Percentiles rank a stretch among this genome's conserved stretches.
phyloP scores from a whole-genome alignment of 2,888 invertebrate species.

The Coremacera marginata region DNA sequence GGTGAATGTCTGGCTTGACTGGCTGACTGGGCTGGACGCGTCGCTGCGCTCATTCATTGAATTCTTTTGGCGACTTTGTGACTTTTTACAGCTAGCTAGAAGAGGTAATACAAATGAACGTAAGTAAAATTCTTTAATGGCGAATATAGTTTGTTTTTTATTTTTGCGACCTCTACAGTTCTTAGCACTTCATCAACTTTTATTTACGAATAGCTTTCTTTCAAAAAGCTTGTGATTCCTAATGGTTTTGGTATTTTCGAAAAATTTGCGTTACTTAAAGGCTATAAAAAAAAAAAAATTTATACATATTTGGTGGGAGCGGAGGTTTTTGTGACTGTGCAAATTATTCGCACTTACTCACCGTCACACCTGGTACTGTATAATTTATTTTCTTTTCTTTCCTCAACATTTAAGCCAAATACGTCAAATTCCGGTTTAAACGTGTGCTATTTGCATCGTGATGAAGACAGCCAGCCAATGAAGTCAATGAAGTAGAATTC shows the following conservation, averaged over 20 bases:
- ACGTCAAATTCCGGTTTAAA: constrained; percentile 13
- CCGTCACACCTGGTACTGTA: not conserved
- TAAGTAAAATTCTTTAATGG: too few species aligned
- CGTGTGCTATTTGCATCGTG: not conserved
- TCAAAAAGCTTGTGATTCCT: too few species aligned
- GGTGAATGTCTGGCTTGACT: not conserved
- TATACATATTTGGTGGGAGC: too few species aligned
- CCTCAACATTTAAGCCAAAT: not conserved
- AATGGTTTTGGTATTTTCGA: too few species aligned
- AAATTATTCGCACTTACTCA: not conserved
- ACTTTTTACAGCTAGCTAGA: not conserved
- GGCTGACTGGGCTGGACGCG: not conserved
- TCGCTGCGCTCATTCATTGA: constrained; percentile 7
- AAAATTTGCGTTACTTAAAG: too few species aligned
- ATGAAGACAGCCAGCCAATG: not conserved
- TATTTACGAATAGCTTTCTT: too few species aligned
- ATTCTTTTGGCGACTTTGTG: constrained; percentile 8
- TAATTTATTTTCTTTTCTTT: not conserved
- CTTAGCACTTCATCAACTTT: too few species aligned
- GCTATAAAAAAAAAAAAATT: too few species aligned
- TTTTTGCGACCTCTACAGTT: too few species aligned
- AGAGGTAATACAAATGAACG: too few species aligned
- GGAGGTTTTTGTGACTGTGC: not conserved
- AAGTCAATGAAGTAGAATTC: not conserved
- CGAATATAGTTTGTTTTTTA: too few species aligned